Conservation (phyloP, 1,140 invertebrate genomes). For the Papilio machaon region DNA sequence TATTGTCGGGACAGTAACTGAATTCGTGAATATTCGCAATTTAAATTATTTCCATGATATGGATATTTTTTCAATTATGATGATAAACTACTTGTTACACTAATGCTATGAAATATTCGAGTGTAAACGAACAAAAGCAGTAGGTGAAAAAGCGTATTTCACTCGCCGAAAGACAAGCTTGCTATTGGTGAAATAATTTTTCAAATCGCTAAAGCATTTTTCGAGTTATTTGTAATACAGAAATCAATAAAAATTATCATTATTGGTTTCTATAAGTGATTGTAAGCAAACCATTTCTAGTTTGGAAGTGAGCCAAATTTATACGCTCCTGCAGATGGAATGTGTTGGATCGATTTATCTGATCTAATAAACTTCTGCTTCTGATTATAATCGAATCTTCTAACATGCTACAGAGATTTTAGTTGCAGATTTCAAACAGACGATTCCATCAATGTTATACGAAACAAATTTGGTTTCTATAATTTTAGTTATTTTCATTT, state of each 20-base stretch:
- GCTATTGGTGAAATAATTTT: no score
- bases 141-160: no score
- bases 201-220: no score
- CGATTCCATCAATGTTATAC: not conserved
- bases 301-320: conserved; percentile 6
- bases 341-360: conserved; percentile 1
- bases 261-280: not conserved
- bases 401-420: not conserved
- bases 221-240: no score
- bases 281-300: conserved; percentile 10
- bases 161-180: no score
- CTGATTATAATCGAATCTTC: conserved; percentile 7
- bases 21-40: no score
- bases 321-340: not conserved
- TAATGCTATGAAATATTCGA: no score
- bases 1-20: no score
- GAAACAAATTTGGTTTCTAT: not conserved
- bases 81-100: no score
- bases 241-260: not conserved
- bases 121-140: no score
- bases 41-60: no score
- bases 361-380: conserved; percentile 23
- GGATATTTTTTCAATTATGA: no score
- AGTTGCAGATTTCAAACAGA: not conserved
- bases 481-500: not conserved